phyloP scores from a whole-genome alignment of 1,140 invertebrate genomes.

The Zaprionus gabonicus region DNA sequence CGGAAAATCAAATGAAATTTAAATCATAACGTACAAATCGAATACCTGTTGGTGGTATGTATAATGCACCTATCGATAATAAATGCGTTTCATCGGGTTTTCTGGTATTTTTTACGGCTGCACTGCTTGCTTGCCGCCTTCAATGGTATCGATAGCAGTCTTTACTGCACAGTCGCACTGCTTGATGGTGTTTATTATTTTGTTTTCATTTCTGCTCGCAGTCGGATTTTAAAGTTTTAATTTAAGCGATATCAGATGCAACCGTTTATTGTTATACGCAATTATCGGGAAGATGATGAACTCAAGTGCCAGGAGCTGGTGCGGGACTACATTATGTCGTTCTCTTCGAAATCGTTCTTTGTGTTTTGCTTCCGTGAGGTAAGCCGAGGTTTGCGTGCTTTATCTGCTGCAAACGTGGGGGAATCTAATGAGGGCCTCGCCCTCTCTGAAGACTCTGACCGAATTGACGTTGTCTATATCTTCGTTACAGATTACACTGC shows the following conservation, averaged over 20 bases:
- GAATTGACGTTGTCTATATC: conserved; percentile 11
- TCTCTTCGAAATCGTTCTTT: conserved; percentile 76
- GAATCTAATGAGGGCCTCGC: conserved; percentile 8
- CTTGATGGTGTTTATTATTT: conserved; percentile 43
- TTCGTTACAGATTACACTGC: conserved; percentile 75
- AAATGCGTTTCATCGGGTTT: conserved; percentile 17
- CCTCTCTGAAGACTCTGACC: background rate
- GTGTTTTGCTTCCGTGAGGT: conserved; percentile 79
- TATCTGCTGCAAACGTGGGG: conserved; percentile 39
- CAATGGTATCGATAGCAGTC: conserved; percentile 21
- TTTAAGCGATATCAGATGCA: conserved; percentile 61
- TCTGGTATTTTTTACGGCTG: background rate
- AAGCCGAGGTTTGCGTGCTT: conserved; percentile 47
- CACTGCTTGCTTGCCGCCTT: background rate
- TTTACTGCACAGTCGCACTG: conserved; percentile 34
- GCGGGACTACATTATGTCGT: conserved; percentile 82
- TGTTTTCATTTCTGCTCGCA: conserved; percentile 34
- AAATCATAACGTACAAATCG: background rate
- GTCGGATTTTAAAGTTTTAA: conserved; percentile 22
- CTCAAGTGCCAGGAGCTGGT: conserved; percentile 80
- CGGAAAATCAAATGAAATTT: background rate
- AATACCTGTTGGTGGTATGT: background rate
- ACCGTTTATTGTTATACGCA: conserved; percentile 82
- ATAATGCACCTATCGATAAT: background rate
- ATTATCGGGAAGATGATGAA: conserved; percentile 75